Conservation (phyloP, 2,113 vertebrate genomes). For the Marcusenius ussheri region DNA sequence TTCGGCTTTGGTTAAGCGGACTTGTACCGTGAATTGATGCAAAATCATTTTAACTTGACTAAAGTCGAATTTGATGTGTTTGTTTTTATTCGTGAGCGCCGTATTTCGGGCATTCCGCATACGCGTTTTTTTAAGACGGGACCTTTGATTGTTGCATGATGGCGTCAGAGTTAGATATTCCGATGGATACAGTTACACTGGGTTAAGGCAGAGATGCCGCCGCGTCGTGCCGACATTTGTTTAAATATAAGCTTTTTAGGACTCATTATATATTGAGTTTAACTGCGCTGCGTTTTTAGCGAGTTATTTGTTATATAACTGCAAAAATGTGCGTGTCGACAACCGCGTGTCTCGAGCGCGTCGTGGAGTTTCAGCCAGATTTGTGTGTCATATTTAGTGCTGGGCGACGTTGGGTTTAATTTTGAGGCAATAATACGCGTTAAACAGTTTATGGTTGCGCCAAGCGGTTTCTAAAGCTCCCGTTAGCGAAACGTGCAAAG, state of each 20-base stretch:
- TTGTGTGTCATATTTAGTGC: background rate
- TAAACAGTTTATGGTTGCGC: background rate
- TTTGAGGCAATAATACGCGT: background rate
- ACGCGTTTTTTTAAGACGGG: background rate
- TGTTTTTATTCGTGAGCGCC: background rate
- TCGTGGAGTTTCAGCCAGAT: background rate
- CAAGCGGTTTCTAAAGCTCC: background rate
- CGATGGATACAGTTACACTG: background rate
- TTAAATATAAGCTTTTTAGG: background rate
- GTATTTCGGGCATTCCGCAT: background rate
- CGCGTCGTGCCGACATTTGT: background rate
- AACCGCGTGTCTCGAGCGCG: background rate
- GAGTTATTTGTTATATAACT: background rate
- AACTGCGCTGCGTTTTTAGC: background rate
- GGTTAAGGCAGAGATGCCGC: background rate
- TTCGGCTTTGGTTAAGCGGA: background rate
- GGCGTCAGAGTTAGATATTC: slow-evolving; percentile 16
- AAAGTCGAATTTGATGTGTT: background rate
- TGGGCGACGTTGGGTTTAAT: background rate
- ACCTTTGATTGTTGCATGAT: slow-evolving; percentile 13
- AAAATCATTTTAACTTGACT: background rate
- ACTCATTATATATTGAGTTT: background rate
- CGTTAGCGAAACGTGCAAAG: background rate
- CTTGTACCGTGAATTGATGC: background rate
- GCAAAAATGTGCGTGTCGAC: background rate